Evolutionary conservation across 2,888 invertebrate species (phyloP).

Genomic region (Caenorhabditis angaria): DNA sequence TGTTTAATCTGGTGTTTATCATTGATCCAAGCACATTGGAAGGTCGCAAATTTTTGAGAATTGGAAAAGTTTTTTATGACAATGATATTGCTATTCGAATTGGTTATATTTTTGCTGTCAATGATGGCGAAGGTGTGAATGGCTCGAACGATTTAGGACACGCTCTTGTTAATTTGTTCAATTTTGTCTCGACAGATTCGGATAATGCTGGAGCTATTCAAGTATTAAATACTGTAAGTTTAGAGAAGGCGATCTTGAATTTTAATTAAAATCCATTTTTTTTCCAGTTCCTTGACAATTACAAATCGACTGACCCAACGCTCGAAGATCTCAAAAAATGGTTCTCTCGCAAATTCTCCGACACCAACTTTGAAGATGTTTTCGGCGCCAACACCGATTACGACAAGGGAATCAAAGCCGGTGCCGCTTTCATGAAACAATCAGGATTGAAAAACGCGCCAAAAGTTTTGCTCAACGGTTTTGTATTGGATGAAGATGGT

Average conservation of each 20-base stretch:
- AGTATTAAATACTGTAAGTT: constrained; percentile 83
- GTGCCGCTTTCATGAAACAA: constrained; percentile 71
- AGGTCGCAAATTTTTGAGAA: constrained; percentile 82
- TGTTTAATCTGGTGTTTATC: constrained; percentile 81
- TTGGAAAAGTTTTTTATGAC: constrained; percentile 88
- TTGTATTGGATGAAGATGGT: constrained; percentile 79
- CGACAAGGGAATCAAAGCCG: constrained; percentile 80
- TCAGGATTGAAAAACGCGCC: constrained; percentile 74
- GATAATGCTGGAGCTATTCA: constrained; percentile 81
- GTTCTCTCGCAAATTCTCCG: constrained; percentile 78
- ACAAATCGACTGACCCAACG: constrained; percentile 74
- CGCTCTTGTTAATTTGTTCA: constrained; percentile 87
- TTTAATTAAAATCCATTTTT: constrained; percentile 6
- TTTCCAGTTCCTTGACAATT: constrained; percentile 47
- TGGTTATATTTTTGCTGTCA: constrained; percentile 82
- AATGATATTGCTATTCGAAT: constrained; percentile 88
- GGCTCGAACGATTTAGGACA: constrained; percentile 82
- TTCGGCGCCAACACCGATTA: constrained; percentile 89
- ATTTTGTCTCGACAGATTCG: constrained; percentile 85
- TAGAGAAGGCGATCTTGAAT: not conserved
- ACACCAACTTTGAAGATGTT: constrained; percentile 80
- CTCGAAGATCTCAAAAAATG: constrained; percentile 81
- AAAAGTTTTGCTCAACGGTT: constrained; percentile 89
- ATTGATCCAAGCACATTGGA: constrained; percentile 83
- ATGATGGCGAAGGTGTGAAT: constrained; percentile 48